Evolutionary conservation across 2,888 invertebrate species (phyloP).

Genomic region (Fragum sueziense): DNA sequence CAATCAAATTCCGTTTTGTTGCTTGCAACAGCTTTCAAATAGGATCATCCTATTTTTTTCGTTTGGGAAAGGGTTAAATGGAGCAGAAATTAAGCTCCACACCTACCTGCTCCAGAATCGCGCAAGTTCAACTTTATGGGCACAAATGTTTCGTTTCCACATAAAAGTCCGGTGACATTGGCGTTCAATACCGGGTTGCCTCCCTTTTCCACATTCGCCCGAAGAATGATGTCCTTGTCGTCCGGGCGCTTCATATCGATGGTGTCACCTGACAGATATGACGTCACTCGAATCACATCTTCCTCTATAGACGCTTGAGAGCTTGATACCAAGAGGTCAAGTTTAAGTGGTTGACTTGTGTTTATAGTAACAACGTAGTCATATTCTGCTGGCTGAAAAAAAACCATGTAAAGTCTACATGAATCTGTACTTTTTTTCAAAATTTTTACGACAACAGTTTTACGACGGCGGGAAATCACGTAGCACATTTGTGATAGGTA

Average conservation of each 20-base stretch:
- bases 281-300: conserved; percentile 28
- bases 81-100: too few relatives aligned
- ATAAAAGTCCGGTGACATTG: conserved; percentile 24
- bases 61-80: not conserved
- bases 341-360: not conserved
- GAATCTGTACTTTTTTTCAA: too few relatives aligned
- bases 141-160: not conserved
- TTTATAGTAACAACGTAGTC: conserved; percentile 1
- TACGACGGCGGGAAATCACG: too few relatives aligned
- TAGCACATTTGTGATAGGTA: too few relatives aligned
- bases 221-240: conserved; percentile 10
- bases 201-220: conserved; percentile 24
- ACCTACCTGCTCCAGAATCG: conserved; percentile 23
- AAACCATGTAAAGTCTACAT: too few relatives aligned
- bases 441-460: too few relatives aligned
- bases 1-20: too few relatives aligned
- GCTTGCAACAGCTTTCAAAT: too few relatives aligned
- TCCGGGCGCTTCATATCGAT: not conserved
- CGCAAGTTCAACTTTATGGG: not conserved
- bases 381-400: conserved; percentile 15
- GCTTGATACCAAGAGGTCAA: conserved; percentile 4
- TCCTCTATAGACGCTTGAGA: conserved; percentile 6
- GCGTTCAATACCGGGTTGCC: conserved; percentile 25
- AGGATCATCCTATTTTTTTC: too few relatives aligned
- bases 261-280: conserved; percentile 5